phyloP scores from a whole-genome alignment of 2,797 vertebrate genomes.

The Hybognathus amarus region DNA sequence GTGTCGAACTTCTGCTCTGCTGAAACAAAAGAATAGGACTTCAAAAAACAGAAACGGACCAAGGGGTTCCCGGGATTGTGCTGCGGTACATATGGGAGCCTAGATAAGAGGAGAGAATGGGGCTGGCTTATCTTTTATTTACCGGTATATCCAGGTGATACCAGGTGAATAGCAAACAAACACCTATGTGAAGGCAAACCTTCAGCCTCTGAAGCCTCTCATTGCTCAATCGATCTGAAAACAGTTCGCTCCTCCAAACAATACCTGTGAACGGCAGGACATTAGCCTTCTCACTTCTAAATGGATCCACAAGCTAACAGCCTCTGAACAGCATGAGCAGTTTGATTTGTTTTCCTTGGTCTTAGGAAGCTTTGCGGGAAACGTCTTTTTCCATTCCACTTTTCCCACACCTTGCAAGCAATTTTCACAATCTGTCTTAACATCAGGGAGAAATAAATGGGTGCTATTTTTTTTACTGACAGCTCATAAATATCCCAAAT shows the following conservation, averaged over 20 bases:
- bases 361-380: neutral
- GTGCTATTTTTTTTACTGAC: conserved; percentile 32
- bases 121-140: conserved; percentile 54
- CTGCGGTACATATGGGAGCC: conserved; percentile 19
- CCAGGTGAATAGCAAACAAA: conserved; percentile 41
- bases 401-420: conserved; percentile 16
- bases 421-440: conserved; percentile 39
- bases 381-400: conserved; percentile 29
- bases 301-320: conserved; percentile 35
- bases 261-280: conserved; percentile 16
- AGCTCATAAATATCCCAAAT: conserved; percentile 24
- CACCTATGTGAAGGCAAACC: conserved; percentile 16
- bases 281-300: conserved; percentile 18
- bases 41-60: conserved; percentile 23
- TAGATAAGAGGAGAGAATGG: conserved; percentile 14
- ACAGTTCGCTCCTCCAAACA: conserved; percentile 35
- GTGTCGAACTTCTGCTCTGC: conserved; percentile 11
- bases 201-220: conserved; percentile 20
- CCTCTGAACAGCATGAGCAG: conserved; percentile 7
- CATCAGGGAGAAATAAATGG: conserved; percentile 38
- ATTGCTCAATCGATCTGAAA: conserved; percentile 46
- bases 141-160: conserved; percentile 32
- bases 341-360: conserved; percentile 21
- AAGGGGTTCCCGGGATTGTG: conserved; percentile 1
- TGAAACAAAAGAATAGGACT: conserved; percentile 32